phyloP scores from a whole-genome alignment of 2,113 vertebrate genomes.

The Axis porcinus region DNA sequence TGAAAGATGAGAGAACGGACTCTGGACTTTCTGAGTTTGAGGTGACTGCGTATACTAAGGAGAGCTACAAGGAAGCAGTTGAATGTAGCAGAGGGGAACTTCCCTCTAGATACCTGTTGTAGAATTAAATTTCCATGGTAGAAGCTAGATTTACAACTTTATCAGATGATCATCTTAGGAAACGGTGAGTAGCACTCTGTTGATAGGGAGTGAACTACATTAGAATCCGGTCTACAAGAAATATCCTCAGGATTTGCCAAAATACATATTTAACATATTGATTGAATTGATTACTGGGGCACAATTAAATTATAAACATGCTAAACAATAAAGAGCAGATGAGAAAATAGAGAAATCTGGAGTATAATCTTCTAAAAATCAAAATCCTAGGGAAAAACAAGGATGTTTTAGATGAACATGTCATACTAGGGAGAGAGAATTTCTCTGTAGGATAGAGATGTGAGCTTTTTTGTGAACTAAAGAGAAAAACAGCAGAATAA shows the following conservation, averaged over 20 bases:
- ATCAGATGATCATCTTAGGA: neutral
- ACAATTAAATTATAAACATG: neutral
- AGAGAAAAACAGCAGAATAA: neutral
- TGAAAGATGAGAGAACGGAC: neutral
- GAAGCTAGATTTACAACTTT: neutral
- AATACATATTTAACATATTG: neutral
- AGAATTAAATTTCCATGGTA: neutral
- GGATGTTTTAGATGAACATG: neutral
- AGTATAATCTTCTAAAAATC: neutral
- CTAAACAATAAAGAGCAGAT: neutral
- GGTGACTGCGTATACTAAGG: neutral
- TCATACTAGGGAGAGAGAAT: no score
- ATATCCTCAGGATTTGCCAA: neutral
- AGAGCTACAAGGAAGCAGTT: neutral
- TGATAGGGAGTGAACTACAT: neutral
- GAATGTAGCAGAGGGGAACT: neutral
- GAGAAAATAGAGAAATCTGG: neutral
- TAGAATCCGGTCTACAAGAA: neutral
- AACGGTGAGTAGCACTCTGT: neutral
- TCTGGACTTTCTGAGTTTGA: neutral
- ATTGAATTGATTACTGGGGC: neutral
- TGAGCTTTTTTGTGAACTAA: neutral
- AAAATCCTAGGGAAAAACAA: neutral
- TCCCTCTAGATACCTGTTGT: neutral
- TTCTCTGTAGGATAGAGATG: neutral